Conservation (phyloP, 1,140 invertebrate genomes). For the Papilio polytes region DNA sequence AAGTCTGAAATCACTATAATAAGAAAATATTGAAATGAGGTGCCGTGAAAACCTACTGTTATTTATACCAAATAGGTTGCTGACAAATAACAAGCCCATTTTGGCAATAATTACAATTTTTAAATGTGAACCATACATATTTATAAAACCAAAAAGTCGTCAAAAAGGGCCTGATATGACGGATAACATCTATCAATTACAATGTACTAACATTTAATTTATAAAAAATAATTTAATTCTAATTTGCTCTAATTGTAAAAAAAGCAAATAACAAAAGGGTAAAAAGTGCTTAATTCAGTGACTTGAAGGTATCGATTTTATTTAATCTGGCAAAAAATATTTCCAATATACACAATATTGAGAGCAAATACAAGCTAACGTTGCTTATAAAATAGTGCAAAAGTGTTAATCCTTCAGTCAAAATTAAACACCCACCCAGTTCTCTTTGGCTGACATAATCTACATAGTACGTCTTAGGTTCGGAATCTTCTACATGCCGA, state of each 20-base stretch:
- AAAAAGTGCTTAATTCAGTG: slow-evolving; percentile 76
- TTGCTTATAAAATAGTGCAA: slow-evolving; percentile 49
- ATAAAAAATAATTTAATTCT: slow-evolving; percentile 30
- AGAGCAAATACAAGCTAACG: slow-evolving; percentile 23
- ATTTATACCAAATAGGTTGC: slow-evolving; percentile 2
- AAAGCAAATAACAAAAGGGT: slow-evolving; percentile 71
- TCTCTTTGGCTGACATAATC: slow-evolving; percentile 80
- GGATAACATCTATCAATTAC: not conserved
- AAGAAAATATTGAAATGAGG: not conserved
- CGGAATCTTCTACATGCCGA: slow-evolving; percentile 77
- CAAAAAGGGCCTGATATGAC: not conserved
- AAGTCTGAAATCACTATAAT: too few relatives aligned
- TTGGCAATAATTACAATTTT: not conserved
- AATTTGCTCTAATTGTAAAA: slow-evolving; percentile 44
- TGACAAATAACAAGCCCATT: not conserved
- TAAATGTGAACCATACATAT: not conserved
- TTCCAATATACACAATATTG: slow-evolving; percentile 43
- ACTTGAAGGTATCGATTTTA: slow-evolving; percentile 72
- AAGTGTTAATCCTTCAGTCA: slow-evolving; percentile 66
- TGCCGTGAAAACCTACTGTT: not conserved
- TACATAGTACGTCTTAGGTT: slow-evolving; percentile 80
- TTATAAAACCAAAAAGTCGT: not conserved
- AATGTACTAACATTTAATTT: slow-evolving; percentile 9
- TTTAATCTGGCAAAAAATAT: slow-evolving; percentile 46
- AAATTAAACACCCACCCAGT: slow-evolving; percentile 82